Conservation (phyloP, 2,797 vertebrate genomes). For the Acanthurus leucopareius region DNA sequence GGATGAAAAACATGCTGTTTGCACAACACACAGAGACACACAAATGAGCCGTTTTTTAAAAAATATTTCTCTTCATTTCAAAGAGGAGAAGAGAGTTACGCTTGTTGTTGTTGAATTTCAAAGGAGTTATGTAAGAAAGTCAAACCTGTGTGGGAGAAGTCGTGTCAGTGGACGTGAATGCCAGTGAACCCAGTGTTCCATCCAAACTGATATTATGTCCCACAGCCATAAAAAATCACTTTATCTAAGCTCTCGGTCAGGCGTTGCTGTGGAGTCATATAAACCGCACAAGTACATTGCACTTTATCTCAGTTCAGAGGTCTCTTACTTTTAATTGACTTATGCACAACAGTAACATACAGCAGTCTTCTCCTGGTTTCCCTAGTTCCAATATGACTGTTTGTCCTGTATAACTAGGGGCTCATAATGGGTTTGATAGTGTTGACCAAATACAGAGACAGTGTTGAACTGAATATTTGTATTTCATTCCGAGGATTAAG, state of each 20-base stretch:
- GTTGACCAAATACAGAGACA: constrained; percentile 1
- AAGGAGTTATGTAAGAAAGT: constrained; percentile 10
- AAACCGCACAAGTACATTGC: constrained; percentile 89
- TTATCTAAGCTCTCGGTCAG: constrained; percentile 92
- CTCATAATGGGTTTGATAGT: neutral
- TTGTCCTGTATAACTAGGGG: constrained; percentile 6
- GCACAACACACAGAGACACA: neutral
- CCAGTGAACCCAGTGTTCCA: constrained; percentile 88
- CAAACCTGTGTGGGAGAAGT: constrained; percentile 20
- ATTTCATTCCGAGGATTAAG: neutral
- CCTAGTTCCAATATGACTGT: constrained; percentile 13
- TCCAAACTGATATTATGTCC: constrained; percentile 84
- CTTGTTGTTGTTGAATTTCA: neutral
- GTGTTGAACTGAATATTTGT: neutral
- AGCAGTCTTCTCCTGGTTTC: constrained; percentile 9
- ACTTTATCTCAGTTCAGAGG: constrained; percentile 86
- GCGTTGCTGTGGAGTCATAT: constrained; percentile 91
- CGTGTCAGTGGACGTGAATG: constrained; percentile 69
- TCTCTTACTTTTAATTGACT: constrained; percentile 78
- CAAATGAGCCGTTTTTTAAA: neutral
- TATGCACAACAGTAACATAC: constrained; percentile 55
- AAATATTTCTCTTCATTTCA: neutral
- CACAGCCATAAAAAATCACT: constrained; percentile 90
- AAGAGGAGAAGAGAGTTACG: accelerated
- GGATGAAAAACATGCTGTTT: neutral